phyloP scores from a whole-genome alignment of 2,888 invertebrate genomes.

The Strigamia maritima region DNA sequence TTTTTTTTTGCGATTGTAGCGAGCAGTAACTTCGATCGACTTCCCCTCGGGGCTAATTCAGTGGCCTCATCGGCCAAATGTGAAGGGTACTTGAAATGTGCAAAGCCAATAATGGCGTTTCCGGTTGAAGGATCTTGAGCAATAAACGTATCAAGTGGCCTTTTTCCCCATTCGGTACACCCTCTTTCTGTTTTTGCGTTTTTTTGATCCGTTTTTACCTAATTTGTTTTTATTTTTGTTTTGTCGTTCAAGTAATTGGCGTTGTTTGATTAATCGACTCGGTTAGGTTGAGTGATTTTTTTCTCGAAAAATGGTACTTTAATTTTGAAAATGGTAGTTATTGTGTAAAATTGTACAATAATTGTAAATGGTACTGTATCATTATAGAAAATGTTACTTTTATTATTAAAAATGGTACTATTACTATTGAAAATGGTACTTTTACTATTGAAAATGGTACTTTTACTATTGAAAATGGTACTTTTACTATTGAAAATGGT shows the following conservation, averaged over 20 bases:
- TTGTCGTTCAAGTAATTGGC: background rate
- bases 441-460: too few species aligned
- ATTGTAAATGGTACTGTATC: too few species aligned
- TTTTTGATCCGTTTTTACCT: background rate
- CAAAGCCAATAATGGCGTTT: slow-evolving; percentile 34
- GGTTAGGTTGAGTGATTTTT: too few species aligned
- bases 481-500: too few species aligned
- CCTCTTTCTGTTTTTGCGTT: background rate
- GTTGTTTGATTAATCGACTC: too few species aligned
- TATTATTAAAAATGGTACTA: too few species aligned
- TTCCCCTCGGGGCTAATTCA: slow-evolving; percentile 23
- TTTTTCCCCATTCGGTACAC: background rate
- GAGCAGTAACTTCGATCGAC: slow-evolving; percentile 22
- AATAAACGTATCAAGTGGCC: slow-evolving; percentile 11
- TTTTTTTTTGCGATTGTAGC: background rate
- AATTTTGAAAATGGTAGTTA: too few species aligned
- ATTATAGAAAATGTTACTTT: too few species aligned
- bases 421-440: too few species aligned
- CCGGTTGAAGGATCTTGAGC: slow-evolving; percentile 23
- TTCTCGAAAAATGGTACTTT: too few species aligned
- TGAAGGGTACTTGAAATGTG: slow-evolving; percentile 29
- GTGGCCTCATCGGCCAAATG: slow-evolving; percentile 19
- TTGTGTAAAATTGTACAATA: too few species aligned
- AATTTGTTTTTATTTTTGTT: background rate
- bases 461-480: too few species aligned